Percentiles rank a stretch among this genome's conserved stretches.
Evolutionary conservation across 2,888 invertebrate species (phyloP).

Genomic region (Acrobasis suavella): DNA sequence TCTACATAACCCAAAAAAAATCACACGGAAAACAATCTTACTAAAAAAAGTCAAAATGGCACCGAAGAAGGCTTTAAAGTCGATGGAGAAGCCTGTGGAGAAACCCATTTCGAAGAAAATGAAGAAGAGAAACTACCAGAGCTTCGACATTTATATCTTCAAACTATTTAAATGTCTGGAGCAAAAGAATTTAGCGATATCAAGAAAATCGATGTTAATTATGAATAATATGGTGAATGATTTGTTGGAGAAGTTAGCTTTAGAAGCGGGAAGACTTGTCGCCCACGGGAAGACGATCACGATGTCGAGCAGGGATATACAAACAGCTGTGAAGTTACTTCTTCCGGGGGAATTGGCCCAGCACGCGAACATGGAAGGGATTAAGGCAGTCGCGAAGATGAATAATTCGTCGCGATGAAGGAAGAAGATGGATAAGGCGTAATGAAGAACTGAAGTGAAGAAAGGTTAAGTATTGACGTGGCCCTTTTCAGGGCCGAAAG

Average conservation of each 20-base stretch:
- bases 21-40: neutral
- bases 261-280: conserved; percentile 84
- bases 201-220: conserved; percentile 86
- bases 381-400: conserved; percentile 73
- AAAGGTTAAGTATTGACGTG: conserved; percentile 1
- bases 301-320: conserved; percentile 86
- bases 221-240: conserved; percentile 89
- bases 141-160: conserved; percentile 84
- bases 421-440: too few species aligned
- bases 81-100: conserved; percentile 63
- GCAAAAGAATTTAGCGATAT: conserved; percentile 85
- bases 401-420: too few species aligned
- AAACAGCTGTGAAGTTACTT: conserved; percentile 85
- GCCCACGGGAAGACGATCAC: conserved; percentile 85
- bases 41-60: conserved; percentile 50
- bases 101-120: conserved; percentile 66
- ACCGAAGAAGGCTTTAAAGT: conserved; percentile 53
- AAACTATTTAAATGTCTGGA: conserved; percentile 83
- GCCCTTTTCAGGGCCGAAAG: conserved; percentile 16
- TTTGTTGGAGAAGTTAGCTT: conserved; percentile 87
- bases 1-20: neutral
- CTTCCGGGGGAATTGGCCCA: conserved; percentile 88
- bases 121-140: conserved; percentile 76
- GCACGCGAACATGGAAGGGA: conserved; percentile 86
- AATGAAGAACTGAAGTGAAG: neutral